Evolutionary conservation across 1,140 invertebrate genomes (phyloP), one percentile per base, ranked within the genome.

Genomic region (Drosophila eugracilis): DNA sequence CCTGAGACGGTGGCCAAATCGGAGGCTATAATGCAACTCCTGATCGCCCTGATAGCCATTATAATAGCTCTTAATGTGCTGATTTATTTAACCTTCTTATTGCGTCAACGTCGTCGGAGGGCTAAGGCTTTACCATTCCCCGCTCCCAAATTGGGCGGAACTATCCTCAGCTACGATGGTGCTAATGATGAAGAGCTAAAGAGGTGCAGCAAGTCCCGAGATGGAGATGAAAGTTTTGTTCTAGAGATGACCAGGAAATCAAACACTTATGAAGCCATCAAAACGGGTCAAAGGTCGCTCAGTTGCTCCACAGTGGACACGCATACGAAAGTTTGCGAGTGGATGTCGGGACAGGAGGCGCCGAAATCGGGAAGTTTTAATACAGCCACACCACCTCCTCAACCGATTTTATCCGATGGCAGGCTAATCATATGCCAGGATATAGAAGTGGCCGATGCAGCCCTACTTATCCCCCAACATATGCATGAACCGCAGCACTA

Each of bases 1-100:
- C 30, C 55, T 1, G 72, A 72, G 34, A 57, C 84, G 34, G 57
- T 92, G 15, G 86, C 81, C 50, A 91, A 91, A 58, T 91, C 93
- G 1, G 92, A 93, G 66, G 90, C 92, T 4, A 94, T 94, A 2
- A 92, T 96, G 41, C 94, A 94, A 48, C 92, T 97, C 41, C 94
- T 97, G 39, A 95, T 97, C 10, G 94, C 95, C 0, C 93, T 98
- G 19, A 96, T 95, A 14, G 93, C 96, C 32, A 92, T 95, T 19
- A 96, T 98, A 83, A 92, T 98, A 1, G 92, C 96, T n/a, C 92
- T 97, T 10, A 98, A 98, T 91, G 90, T 97, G 12, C 65, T 79
- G 28, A 91, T 91, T 15, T 84, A 91, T 26, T 77, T 75, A 0
- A 90, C 89, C 5, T 91, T 91, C 22, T 22, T 91, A 32, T 1